phyloP scores from a whole-genome alignment of 2,113 vertebrate species.

The Muntiacus muntjak region DNA sequence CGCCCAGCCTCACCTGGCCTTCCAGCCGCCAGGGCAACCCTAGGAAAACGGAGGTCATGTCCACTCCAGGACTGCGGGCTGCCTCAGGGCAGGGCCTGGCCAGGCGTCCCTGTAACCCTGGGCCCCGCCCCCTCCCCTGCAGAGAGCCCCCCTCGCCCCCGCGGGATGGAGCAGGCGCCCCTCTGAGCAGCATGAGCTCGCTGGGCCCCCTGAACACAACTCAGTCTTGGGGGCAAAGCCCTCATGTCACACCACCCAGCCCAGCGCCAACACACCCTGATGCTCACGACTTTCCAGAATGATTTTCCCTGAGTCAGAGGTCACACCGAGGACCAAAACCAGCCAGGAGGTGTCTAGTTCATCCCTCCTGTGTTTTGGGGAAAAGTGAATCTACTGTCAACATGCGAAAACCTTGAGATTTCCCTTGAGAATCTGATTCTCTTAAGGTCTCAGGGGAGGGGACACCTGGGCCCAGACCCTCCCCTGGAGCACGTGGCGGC shows the following conservation, averaged over 20 bases:
- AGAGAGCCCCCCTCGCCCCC: accelerated
- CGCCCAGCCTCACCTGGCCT: not conserved
- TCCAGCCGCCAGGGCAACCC: not conserved
- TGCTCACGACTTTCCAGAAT: not conserved
- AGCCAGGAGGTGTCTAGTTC: not conserved
- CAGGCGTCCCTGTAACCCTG: accelerated
- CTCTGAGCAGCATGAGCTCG: not conserved
- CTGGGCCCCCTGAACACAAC: not conserved
- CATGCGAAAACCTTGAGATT: not conserved
- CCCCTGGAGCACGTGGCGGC: not conserved
- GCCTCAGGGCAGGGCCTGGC: not conserved
- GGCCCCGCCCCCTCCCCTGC: accelerated
- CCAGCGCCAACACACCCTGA: not conserved
- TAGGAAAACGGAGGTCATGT: accelerated
- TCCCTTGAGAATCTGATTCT: not conserved
- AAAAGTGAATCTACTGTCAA: not conserved
- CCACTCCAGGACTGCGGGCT: not conserved
- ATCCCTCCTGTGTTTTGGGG: too few species aligned
- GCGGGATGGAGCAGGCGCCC: accelerated
- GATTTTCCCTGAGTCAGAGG: not conserved
- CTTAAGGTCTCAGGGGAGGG: not conserved
- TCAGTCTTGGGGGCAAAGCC: not conserved
- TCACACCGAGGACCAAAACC: not conserved
- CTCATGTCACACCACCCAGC: not conserved
- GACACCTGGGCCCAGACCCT: not conserved